Evolutionary conservation across 2,113 vertebrate species (phyloP).

Genomic region (Arothron firmamentum): DNA sequence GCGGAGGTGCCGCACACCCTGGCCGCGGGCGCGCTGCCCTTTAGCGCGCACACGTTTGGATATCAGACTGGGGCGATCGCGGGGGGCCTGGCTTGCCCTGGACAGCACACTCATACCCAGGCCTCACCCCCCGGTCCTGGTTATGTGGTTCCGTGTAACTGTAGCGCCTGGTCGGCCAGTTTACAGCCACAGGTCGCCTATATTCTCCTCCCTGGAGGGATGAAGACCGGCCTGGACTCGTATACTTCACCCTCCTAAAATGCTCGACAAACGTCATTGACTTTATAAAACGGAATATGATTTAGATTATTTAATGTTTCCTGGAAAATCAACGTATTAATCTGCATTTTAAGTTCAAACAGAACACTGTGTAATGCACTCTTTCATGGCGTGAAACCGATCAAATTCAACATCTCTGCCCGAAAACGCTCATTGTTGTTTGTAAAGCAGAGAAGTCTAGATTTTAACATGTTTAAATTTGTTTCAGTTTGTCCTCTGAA

Average conservation of each 20-base stretch:
- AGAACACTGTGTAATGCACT: no score
- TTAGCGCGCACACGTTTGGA: constrained; percentile 83
- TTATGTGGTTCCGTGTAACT: constrained; percentile 92
- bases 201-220: constrained; percentile 88
- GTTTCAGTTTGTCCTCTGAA: no score
- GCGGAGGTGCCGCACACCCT: constrained; percentile 85
- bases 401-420: no score
- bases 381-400: no score
- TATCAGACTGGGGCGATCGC: constrained; percentile 85
- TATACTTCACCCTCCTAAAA: constrained; percentile 76
- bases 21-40: constrained; percentile 84
- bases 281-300: no score
- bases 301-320: no score
- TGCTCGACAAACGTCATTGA: constrained; percentile 13
- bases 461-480: no score
- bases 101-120: constrained; percentile 87
- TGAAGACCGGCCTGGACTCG: constrained; percentile 86
- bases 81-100: constrained; percentile 83
- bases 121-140: constrained; percentile 85
- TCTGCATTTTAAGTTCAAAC: no score
- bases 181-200: constrained; percentile 93
- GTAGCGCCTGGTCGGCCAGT: constrained; percentile 89
- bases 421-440: no score
- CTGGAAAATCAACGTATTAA: no score
- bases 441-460: no score